Evolutionary conservation across 2,113 vertebrate species (phyloP).

Genomic region (Saimiri boliviensis): DNA sequence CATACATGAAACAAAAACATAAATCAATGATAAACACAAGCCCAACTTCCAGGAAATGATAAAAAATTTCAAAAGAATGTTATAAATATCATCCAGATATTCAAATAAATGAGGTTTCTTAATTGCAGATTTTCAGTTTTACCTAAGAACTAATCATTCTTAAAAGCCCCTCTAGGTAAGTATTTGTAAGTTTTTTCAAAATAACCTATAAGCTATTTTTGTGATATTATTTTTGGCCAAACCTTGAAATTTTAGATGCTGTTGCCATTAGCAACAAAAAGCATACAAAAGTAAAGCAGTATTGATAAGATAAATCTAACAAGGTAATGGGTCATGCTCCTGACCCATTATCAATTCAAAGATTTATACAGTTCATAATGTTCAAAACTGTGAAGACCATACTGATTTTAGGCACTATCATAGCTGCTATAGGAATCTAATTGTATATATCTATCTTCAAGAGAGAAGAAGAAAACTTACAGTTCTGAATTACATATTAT

Average conservation of each 20-base stretch:
- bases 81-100: neutral
- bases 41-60: neutral
- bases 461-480: neutral
- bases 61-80: neutral
- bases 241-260: conserved; percentile 90
- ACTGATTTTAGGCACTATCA: conserved; percentile 71
- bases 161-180: neutral
- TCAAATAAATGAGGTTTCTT: neutral
- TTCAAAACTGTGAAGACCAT: neutral
- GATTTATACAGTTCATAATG: neutral
- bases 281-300: conserved; percentile 88
- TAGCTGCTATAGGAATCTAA: conserved; percentile 80
- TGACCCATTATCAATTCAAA: neutral
- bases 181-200: conserved; percentile 14
- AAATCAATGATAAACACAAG: neutral
- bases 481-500: neutral
- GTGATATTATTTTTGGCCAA: conserved; percentile 84
- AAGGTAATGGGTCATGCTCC: conserved; percentile 91
- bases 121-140: neutral
- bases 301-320: conserved; percentile 90
- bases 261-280: conserved; percentile 88
- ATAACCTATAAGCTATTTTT: conserved; percentile 71
- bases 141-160: neutral
- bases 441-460: neutral
- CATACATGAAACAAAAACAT: neutral